Evolutionary conservation across 2,888 invertebrate genomes (phyloP).

Genomic region (Sycophila texana): DNA sequence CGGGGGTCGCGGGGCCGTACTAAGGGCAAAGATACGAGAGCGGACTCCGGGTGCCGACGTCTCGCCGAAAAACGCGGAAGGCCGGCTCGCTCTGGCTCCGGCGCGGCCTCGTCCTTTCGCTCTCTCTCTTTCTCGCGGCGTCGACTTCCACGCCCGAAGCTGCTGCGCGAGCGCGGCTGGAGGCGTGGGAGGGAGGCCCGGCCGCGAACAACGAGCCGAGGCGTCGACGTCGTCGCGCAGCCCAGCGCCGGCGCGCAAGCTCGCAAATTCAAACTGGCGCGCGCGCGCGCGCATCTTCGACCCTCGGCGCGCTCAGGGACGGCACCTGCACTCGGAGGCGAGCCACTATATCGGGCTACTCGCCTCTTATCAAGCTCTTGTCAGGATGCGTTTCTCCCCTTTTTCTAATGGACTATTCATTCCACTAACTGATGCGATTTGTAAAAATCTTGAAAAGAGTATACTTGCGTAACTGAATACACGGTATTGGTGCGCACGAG

Average conservation of each 20-base stretch:
- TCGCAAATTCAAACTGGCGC: slow-evolving; percentile 67
- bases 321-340: slow-evolving; percentile 14
- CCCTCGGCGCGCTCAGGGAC: slow-evolving; percentile 54
- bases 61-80: neutral
- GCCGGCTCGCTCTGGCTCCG: slow-evolving; percentile 6
- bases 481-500: too few relatives aligned
- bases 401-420: too few relatives aligned
- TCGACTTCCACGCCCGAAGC: slow-evolving; percentile 69
- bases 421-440: too few relatives aligned
- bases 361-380: too few relatives aligned
- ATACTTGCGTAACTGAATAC: too few relatives aligned
- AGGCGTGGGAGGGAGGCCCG: neutral
- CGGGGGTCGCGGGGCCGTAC: too few relatives aligned
- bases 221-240: slow-evolving; percentile 2
- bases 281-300: slow-evolving; percentile 53
- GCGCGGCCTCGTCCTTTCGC: slow-evolving; percentile 12
- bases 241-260: slow-evolving; percentile 58
- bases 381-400: too few relatives aligned
- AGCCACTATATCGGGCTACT: too few relatives aligned
- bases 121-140: neutral
- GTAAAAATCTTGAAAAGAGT: too few relatives aligned
- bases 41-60: neutral
- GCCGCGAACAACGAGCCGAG: neutral
- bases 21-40: neutral
- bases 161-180: slow-evolving; percentile 59